Evolutionary conservation across 2,888 invertebrate genomes (phyloP), one percentile per base, ranked within the genome.

Genomic region (Pollenia amentaria): DNA sequence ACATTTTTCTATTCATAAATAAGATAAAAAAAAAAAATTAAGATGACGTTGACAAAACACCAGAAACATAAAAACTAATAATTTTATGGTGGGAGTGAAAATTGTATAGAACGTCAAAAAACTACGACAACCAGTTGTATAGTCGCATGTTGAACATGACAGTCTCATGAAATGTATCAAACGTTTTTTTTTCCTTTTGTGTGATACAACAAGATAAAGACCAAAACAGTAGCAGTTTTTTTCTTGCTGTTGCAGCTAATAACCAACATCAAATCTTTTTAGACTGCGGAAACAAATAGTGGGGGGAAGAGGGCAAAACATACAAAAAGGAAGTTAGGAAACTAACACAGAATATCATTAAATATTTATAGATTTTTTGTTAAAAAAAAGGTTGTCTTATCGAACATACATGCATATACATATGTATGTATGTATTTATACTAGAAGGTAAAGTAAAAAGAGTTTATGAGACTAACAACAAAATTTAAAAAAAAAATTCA

Each of bases 101-200:
- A n/a, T 55, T 55, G 18, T 12, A 10, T 29, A 29, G 29, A 29
- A 29, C 29, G 29, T 29, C 29, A 29, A 55, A 67, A 29, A 48
- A 46, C 40, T 14, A 51, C 7, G 29, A 51, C 14, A 46, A 51
- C 21, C 14, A n/a, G 48, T 14, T 38, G 67, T 67, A 7, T 46
- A 29, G 18, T 46, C 18, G 57, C n/a, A 57, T 57, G 51, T 64
- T 18, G 14, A 57, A 72, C 38, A 67, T 46, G 48, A 48, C 48
- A 72, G 18, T 44, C 55, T 72, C 55, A 72, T 55, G 57, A 72
- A 72, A 29, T 29, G 38, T 51, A 67, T 51, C n/a, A 67, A 51
- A 51, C 18, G 16, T 42, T 48, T 10, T 67, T 48, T 29, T 29
- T 29, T 29, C 1, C 0, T 29, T 29, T 29, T 29, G 29, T 12